Conservation (phyloP, 2,888 invertebrate species). For the Lasius platythorax region DNA sequence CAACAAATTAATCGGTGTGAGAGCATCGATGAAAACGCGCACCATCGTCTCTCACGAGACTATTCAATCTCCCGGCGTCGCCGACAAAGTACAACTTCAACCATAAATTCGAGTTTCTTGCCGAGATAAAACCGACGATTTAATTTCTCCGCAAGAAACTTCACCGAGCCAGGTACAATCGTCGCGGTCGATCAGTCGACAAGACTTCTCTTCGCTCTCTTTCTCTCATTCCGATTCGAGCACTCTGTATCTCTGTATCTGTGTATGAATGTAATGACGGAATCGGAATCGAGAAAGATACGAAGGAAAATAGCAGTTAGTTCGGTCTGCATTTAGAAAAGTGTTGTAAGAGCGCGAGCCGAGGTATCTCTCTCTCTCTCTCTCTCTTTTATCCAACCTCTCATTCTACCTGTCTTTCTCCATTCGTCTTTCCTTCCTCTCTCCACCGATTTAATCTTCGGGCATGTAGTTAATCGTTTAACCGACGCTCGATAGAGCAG, state of each 20-base stretch:
- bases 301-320: slow-evolving; percentile 29
- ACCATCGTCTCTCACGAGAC: slow-evolving; percentile 42
- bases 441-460: slow-evolving; percentile 78
- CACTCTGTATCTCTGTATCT: neutral
- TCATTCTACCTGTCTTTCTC: neutral
- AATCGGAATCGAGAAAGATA: slow-evolving; percentile 44
- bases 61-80: slow-evolving; percentile 38
- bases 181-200: slow-evolving; percentile 51
- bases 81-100: slow-evolving; percentile 49
- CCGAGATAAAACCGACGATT: slow-evolving; percentile 47
- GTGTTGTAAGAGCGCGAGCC: slow-evolving; percentile 1
- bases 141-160: slow-evolving; percentile 66
- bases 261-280: slow-evolving; percentile 15
- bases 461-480: slow-evolving; percentile 79
- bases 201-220: slow-evolving; percentile 37
- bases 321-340: slow-evolving; percentile 44
- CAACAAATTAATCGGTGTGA: slow-evolving; percentile 46
- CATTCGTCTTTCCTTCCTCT: slow-evolving; percentile 48
- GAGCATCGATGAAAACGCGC: slow-evolving; percentile 39
- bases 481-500: slow-evolving; percentile 78
- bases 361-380: neutral
- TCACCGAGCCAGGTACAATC: slow-evolving; percentile 27
- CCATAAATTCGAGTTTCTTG: slow-evolving; percentile 53
- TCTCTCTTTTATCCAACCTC: neutral
- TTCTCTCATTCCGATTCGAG: slow-evolving; percentile 52